A percentile compares a stretch with the other conserved stretches of the same genome.
phyloP scores from a whole-genome alignment of 2,113 vertebrate genomes.

The Fulica atra region DNA sequence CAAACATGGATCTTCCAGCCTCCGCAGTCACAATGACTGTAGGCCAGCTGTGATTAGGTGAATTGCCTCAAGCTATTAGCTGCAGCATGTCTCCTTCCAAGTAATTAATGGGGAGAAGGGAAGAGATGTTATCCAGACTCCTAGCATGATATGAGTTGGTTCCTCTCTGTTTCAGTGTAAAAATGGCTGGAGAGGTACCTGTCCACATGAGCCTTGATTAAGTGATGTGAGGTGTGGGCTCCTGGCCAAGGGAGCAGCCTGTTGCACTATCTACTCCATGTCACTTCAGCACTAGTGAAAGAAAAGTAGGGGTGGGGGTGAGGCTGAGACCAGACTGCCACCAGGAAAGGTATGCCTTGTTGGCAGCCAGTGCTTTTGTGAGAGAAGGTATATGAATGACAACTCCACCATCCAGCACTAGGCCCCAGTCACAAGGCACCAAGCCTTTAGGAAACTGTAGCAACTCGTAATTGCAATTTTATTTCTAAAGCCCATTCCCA shows the following conservation, averaged over 20 bases:
- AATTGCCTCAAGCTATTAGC: conserved; percentile 46
- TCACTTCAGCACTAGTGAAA: neutral
- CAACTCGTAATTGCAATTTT: neutral
- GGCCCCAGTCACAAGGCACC: neutral
- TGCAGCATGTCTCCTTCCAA: conserved; percentile 9
- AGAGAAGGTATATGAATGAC: neutral
- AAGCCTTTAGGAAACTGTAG: neutral
- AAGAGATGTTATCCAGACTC: neutral
- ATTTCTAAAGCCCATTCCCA: neutral
- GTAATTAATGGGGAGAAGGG: neutral
- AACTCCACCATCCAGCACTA: neutral
- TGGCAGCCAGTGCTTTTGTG: neutral
- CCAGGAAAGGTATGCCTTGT: neutral
- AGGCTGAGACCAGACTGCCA: neutral
- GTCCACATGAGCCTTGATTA: neutral
- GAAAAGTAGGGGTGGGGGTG: neutral
- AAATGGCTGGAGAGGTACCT: neutral
- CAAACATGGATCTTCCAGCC: neutral
- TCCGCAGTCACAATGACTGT: neutral
- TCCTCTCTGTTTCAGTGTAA: neutral
- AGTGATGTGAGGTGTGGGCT: neutral
- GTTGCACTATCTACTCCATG: neutral
- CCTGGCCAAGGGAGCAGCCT: neutral
- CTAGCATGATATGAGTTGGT: conserved; percentile 47
- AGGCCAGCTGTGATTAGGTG: neutral